phyloP scores from a whole-genome alignment of 2,797 vertebrate genomes.

The Sebastiscus albofasciatus region DNA sequence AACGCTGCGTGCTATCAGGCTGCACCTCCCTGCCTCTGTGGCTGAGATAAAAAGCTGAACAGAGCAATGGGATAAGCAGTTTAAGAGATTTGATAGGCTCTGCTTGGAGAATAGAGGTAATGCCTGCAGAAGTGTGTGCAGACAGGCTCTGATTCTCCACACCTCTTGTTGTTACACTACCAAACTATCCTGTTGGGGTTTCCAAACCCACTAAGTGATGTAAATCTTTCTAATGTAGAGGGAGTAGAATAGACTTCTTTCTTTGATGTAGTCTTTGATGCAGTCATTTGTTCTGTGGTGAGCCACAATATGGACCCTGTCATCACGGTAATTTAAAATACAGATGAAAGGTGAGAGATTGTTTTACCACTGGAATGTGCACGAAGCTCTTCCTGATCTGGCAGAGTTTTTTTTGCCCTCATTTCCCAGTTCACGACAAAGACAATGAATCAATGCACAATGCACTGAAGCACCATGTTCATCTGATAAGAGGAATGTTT shows the following conservation, averaged over 20 bases:
- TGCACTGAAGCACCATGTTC: neutral
- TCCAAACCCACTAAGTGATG: neutral
- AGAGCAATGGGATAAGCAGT: constrained; percentile 64
- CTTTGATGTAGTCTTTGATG: neutral
- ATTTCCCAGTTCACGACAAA: constrained; percentile 19
- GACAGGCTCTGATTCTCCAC: neutral
- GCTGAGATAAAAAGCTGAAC: constrained; percentile 27
- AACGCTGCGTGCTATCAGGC: neutral
- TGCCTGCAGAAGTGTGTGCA: constrained; percentile 9
- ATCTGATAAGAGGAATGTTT: neutral
- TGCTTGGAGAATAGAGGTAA: constrained; percentile 38
- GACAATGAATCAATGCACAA: constrained; percentile 1
- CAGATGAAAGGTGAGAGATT: neutral
- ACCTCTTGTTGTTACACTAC: neutral
- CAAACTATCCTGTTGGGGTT: neutral
- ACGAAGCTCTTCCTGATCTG: neutral
- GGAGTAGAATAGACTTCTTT: neutral
- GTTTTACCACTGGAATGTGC: neutral
- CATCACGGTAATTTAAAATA: neutral
- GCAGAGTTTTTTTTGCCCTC: constrained; percentile 8
- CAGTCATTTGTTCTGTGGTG: neutral
- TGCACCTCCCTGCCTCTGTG: neutral
- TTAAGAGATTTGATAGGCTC: constrained; percentile 76
- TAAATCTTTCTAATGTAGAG: neutral
- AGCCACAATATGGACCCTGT: neutral